Conservation (phyloP, 2,888 invertebrate genomes). For the Brachypalpus laphriformis region DNA sequence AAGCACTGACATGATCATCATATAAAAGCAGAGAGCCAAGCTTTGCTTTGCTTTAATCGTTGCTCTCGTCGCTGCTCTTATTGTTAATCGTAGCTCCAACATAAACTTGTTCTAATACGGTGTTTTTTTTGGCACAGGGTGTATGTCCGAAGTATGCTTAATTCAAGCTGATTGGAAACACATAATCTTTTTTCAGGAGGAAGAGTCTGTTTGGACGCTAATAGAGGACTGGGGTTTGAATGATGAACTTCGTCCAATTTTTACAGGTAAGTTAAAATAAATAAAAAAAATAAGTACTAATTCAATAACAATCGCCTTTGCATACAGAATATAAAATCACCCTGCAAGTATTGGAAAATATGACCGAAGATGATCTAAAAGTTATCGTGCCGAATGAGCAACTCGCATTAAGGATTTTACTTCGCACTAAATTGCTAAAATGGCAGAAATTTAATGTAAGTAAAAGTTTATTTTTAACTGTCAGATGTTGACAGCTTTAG, state of each 20-base stretch:
- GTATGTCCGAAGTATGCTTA: too few relatives aligned
- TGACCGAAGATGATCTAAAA: conserved; percentile 4
- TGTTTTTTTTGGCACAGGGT: too few relatives aligned
- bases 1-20: too few relatives aligned
- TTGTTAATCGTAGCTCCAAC: too few relatives aligned
- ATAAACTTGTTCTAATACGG: too few relatives aligned
- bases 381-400: background rate
- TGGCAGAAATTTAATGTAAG: conserved; percentile 11
- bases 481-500: too few relatives aligned
- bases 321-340: conserved; percentile 1
- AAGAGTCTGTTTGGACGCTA: background rate
- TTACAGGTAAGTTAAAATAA: background rate
- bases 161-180: background rate
- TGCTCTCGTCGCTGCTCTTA: too few relatives aligned
- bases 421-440: background rate
- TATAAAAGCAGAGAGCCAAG: too few relatives aligned
- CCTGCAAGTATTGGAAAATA: background rate
- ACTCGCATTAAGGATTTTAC: background rate
- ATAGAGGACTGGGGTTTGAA: background rate
- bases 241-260: background rate
- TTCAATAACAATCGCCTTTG: background rate
- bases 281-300: background rate
- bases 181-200: background rate
- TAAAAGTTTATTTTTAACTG: background rate
- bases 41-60: too few relatives aligned